These are phyloP conservation scores for Dicycla oo DNA, from an alignment of 2,888 invertebrate species.

Conservation along the genomic window DNA sequence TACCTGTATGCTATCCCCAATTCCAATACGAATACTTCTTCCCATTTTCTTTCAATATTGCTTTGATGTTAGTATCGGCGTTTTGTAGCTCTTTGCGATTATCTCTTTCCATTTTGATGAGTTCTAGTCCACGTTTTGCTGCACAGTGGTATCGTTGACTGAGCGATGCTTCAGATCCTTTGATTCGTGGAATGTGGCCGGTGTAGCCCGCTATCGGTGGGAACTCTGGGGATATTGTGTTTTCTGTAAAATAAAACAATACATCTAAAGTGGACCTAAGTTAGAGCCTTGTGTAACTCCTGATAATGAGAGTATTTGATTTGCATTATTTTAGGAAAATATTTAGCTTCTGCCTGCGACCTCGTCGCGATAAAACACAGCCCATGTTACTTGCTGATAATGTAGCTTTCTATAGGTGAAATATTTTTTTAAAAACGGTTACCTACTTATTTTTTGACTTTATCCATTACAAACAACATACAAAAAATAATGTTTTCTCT, in stretches of 20 bases:
- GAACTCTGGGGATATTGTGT: slow-evolving; percentile 92
- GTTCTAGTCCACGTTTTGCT: slow-evolving; percentile 91
- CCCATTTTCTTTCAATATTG: slow-evolving; percentile 82
- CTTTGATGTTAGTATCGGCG: slow-evolving; percentile 81
- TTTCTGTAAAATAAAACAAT: slow-evolving; percentile 84
- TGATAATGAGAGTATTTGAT: not conserved
- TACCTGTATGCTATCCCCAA: slow-evolving; percentile 90
- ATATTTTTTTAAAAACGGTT: too few species aligned
- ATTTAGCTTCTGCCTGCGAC: too few species aligned
- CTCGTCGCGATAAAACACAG: too few species aligned
- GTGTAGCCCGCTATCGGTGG: slow-evolving; percentile 94
- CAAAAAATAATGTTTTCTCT: too few species aligned
- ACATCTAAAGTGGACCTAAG: slow-evolving; percentile 26
- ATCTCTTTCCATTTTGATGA: slow-evolving; percentile 90
- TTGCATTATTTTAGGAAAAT: not conserved
- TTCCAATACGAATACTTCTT: slow-evolving; percentile 88
- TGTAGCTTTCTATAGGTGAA: too few species aligned
- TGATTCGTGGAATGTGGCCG: slow-evolving; percentile 93
- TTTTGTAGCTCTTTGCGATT: slow-evolving; percentile 84
- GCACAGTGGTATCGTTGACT: slow-evolving; percentile 93
- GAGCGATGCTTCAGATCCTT: slow-evolving; percentile 92
- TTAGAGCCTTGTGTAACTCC: slow-evolving; percentile 53
- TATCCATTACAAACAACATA: too few species aligned
- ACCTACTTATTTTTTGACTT: too few species aligned
- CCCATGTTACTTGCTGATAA: too few species aligned